phyloP scores from a whole-genome alignment of 2,888 invertebrate genomes.

The Euphydryas editha region DNA sequence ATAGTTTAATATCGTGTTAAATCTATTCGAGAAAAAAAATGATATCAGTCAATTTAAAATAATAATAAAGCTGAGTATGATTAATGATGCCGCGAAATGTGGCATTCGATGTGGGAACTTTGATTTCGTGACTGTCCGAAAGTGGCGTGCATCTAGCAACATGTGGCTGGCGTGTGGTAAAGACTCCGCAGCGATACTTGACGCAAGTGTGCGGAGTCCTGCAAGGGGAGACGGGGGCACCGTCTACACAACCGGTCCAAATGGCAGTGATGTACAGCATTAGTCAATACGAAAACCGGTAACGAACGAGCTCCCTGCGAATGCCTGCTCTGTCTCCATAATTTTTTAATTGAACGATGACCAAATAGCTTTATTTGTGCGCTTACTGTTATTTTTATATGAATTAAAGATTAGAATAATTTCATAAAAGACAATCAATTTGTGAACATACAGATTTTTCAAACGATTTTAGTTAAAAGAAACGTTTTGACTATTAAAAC shows the following conservation, averaged over 20 bases:
- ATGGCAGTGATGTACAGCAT: slow-evolving; percentile 64
- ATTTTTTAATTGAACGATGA: slow-evolving; percentile 47
- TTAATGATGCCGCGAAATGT: background rate
- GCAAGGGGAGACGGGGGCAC: slow-evolving; percentile 48
- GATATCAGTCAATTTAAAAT: background rate
- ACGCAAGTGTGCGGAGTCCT: slow-evolving; percentile 45
- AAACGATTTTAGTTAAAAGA: too few species aligned
- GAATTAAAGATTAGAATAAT: background rate
- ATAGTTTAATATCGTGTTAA: too few species aligned
- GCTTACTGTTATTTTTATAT: slow-evolving; percentile 2
- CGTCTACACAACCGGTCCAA: slow-evolving; percentile 68
- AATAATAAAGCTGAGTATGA: background rate
- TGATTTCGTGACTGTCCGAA: slow-evolving; percentile 20
- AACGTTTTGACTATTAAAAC: too few species aligned
- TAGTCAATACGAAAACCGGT: slow-evolving; percentile 69
- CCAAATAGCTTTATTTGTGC: slow-evolving; percentile 44
- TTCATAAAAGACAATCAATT: background rate
- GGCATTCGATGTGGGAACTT: slow-evolving; percentile 16
- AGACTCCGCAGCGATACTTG: slow-evolving; percentile 26
- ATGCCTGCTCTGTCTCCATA: slow-evolving; percentile 44
- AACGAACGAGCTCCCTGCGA: slow-evolving; percentile 48
- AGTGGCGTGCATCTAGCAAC: slow-evolving; percentile 29
- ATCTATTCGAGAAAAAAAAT: too few species aligned
- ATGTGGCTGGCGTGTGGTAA: slow-evolving; percentile 30
- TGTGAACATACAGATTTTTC: too few species aligned